Base-by-base conservation (phyloP, 2,113 vertebrate species). In the Scalopus aquaticus region DNA sequence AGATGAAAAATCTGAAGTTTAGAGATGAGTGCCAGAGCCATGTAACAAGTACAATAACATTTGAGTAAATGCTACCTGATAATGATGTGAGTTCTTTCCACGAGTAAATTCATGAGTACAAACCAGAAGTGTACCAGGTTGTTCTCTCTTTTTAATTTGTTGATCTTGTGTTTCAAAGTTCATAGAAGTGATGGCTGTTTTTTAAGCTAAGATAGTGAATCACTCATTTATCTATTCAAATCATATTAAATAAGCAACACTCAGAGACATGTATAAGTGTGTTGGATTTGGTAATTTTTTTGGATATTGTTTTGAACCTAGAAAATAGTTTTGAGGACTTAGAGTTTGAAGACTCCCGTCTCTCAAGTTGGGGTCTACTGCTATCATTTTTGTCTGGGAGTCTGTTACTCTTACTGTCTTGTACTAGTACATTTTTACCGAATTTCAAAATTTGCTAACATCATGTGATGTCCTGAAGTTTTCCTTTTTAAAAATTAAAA, bases 401-500 rank as follows among this genome's bases (percentile, higher is more conserved):
- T 72, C 35, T 73, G 13, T 62, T 19, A 16, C 64, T 72, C 16
- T 67, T 85, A 44, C 5, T n/a, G n/a, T n/a, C 44, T 88, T 32
- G n/a, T 78, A 1, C 37, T 20, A 32, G 46, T 51, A 67, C 35
- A 30, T n/a, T 88, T 73, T 92, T 49, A 74, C 39, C 73, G 65
- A 84, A 74, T 58, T 20, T 90, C 87, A 51, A 15, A 70, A 20
- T 46, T 90, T 93, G 32, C 9, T 77, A 28, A 37, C 30, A 35
- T 90, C 32, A 39, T 58, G 7, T 44, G 67, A 28, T 72, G 70
- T 37, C 76, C 39, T 26, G 7, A 88, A 77, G 67, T 76, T 51
- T 82, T 76, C 87, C 88, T 78, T 79, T 77, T 58, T 74, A 72
- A 81, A 78, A 90, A 42, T 72, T 90, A 64, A 54, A 72, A 87